phyloP scores from a whole-genome alignment of 2,113 vertebrate genomes.

The Vireo altiloquus region DNA sequence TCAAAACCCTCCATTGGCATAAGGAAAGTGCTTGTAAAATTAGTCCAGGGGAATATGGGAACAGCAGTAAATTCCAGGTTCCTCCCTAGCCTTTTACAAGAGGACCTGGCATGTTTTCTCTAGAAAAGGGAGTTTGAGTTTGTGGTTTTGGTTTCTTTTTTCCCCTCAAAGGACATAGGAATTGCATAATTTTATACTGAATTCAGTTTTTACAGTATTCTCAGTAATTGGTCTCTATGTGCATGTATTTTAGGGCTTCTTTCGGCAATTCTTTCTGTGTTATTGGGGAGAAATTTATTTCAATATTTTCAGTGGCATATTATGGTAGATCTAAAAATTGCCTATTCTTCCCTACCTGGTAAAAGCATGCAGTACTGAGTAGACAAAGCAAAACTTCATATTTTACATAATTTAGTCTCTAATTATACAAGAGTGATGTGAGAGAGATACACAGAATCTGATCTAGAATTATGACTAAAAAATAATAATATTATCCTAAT shows the following conservation, averaged over 20 bases:
- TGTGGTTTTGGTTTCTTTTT: background rate
- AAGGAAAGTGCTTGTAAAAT: background rate
- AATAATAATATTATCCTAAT: slow-evolving; percentile 38
- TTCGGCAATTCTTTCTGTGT: background rate
- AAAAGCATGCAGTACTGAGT: background rate
- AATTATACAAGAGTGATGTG: slow-evolving; percentile 17
- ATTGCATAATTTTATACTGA: background rate
- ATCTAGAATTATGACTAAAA: slow-evolving; percentile 25
- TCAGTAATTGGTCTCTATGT: background rate
- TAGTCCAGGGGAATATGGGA: background rate
- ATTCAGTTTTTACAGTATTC: background rate
- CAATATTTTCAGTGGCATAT: background rate
- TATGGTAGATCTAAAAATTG: background rate
- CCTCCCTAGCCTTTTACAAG: background rate
- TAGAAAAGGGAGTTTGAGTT: background rate
- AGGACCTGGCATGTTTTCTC: background rate
- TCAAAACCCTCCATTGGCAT: fast-evolving
- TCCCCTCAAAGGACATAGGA: background rate
- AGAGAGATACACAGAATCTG: slow-evolving; percentile 6
- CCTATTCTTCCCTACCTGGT: background rate
- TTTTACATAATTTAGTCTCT: slow-evolving; percentile 26
- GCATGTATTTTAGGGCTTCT: background rate
- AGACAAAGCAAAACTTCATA: slow-evolving; percentile 17
- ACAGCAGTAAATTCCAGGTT: background rate
- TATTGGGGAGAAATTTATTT: background rate